Conservation (phyloP, 2,888 invertebrate genomes). For the Tetropium fuscum region DNA sequence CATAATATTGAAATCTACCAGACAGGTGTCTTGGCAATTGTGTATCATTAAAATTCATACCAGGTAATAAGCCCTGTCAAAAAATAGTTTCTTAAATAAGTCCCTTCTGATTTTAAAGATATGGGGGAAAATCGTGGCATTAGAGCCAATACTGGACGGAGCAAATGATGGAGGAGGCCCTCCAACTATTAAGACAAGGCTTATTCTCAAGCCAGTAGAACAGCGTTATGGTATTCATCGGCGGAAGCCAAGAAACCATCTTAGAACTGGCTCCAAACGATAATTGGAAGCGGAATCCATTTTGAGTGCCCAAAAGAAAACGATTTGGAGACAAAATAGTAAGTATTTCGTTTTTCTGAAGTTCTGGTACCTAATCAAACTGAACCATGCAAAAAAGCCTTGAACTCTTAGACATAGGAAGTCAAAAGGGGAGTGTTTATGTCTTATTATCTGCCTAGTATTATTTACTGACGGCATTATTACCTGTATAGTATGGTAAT, state of each 20-base stretch:
- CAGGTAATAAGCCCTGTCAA: background rate
- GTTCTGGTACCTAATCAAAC: too few species aligned
- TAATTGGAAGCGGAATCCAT: background rate
- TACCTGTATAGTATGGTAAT: too few species aligned
- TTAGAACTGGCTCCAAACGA: background rate
- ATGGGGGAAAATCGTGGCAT: slow-evolving; percentile 5
- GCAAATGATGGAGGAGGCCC: too few species aligned
- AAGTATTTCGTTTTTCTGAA: too few species aligned
- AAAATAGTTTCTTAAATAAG: background rate
- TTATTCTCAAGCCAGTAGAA: background rate
- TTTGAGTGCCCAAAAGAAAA: background rate
- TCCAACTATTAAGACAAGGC: too few species aligned
- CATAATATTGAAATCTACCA: background rate
- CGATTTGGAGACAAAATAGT: background rate
- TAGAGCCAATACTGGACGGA: background rate
- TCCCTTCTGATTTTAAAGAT: background rate
- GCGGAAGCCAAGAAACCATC: background rate
- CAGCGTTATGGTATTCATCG: too few species aligned
- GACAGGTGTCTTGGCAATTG: background rate
- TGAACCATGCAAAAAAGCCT: too few species aligned
- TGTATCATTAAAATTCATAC: background rate
- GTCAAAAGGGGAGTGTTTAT: too few species aligned
- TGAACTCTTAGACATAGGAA: too few species aligned
- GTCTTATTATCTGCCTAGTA: too few species aligned
- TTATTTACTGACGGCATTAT: too few species aligned